Evolutionary conservation across 2,113 vertebrate genomes (phyloP), one percentile per base, ranked within the genome.

Genomic region (Mustela lutreola): DNA sequence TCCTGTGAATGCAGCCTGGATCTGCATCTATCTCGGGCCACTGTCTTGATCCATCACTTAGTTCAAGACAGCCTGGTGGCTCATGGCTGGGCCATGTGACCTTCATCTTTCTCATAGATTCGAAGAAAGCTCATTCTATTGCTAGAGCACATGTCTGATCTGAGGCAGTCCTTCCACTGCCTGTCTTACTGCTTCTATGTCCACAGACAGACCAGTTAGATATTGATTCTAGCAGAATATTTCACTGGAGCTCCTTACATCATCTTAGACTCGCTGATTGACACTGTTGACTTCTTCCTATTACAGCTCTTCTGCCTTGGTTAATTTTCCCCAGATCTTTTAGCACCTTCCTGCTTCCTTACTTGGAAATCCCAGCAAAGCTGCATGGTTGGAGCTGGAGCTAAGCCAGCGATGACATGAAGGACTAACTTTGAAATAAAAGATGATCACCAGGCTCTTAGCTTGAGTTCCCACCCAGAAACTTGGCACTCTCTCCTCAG

Each of bases 391-490:
- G 67, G 67, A 75, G 39, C n/a, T 87, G 79, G 85, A 88, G 16
- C 4, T 11, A 78, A 58, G 71, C 85, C 85, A 82, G 58, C 2
- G 50, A 63, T 93, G 91, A 84, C 81, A 87, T 10, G 31, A 96
- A 83, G 39, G 50, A 58, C 39, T 80, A 70, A 56, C 58, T 7
- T 0, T 45, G 15, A 81, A 31, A 89, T 83, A 18, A 24, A 62
- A 94, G 67, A 92, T 90, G 53, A n/a, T 93, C 63, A 2, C 56
- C 4, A 3, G 33, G 76, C 45, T 90, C 81, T 94, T 19, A 81
- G 71, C 53, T 80, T 56, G 42, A 87, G 93, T 65, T 93, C 56
- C 97, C 96, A 83, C 92, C 93, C 94, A 89, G 92, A 97, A 96
- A 97, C 96, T 90, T 92, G 95, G 58, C 89, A 83, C 45, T 48